Base-by-base conservation (phyloP, 2,113 vertebrate genomes). In the Butastur rufipennis region DNA sequence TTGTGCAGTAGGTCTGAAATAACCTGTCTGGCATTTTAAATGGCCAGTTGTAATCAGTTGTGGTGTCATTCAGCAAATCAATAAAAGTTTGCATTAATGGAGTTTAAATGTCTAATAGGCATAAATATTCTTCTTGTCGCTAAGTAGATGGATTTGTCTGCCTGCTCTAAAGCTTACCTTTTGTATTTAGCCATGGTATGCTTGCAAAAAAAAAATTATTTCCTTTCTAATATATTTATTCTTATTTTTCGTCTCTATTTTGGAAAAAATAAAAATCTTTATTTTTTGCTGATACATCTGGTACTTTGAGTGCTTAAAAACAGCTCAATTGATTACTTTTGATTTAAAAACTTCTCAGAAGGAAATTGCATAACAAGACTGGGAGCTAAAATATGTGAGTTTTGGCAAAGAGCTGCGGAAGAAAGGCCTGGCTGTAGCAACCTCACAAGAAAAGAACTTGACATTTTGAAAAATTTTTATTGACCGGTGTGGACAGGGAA, bases 381-480 rank as follows among this genome's bases (percentile, higher is more conserved):
- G 53, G 40, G 68, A 91, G 48, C 68, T 93, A 45, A 93, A 96
- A 72, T 93, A 90, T 95, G 84, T 96, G 86, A 86, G 56, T 90
- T 95, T 96, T 94, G 95, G 88, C 89, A 81, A 59, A 80, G 65
- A 62, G 34, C 45, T 91, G 91, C 48, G 70, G 79, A 97, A 91
- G 78, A 95, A 88, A 84, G 68, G 66, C 65, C 81, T 86, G 73
- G 50, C 90, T 88, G 45, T 78, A 97, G 85, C 67, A 88, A 70
- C 68, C 72, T 85, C 18, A 14, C 74, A 95, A 96, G 88, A 88
- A 94, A 95, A 83, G 70, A 86, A 77, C 88, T 97, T 97, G 88
- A 95, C 96, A 89, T 95, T 96, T 94, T 95, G 84, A 95, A 86
- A 96, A 87, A 88, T 59, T 88, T 72, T 86, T 91, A 86, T 93